Evolutionary conservation across 2,888 invertebrate species (phyloP).

Genomic region (Exocentrus adspersus): DNA sequence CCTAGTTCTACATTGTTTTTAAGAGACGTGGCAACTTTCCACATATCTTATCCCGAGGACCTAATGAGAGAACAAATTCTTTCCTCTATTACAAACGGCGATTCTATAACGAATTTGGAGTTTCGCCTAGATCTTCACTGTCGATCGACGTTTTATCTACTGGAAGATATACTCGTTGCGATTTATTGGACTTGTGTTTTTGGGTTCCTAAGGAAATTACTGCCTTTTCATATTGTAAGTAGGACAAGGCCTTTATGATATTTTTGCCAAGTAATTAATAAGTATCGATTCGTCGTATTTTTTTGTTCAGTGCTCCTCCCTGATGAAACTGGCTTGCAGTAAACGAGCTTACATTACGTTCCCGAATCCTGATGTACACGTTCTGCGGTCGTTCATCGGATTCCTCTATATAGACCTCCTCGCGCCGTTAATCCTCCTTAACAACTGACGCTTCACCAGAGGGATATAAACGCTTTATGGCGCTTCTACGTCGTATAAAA

Average conservation of each 20-base stretch:
- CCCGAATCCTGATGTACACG: not conserved
- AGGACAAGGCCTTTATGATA: too few species aligned
- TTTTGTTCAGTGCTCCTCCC: not conserved
- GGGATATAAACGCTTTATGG: not conserved
- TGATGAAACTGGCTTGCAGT: not conserved
- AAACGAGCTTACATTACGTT: not conserved
- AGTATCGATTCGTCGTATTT: too few species aligned
- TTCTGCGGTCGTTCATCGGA: not conserved
- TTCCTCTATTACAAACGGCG: not conserved
- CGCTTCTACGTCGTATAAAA: not conserved
- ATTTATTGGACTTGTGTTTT: not conserved
- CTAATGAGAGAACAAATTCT: not conserved
- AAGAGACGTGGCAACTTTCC: constrained; percentile 7
- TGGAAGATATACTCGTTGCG: not conserved
- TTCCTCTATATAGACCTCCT: not conserved
- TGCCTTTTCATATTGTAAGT: too few species aligned
- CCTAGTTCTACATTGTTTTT: constrained; percentile 1
- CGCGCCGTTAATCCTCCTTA: not conserved
- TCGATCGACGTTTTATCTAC: not conserved
- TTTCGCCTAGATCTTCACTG: not conserved
- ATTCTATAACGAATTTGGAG: not conserved
- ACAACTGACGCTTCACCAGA: not conserved
- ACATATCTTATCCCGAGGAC: constrained; percentile 6
- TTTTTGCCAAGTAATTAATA: too few species aligned
- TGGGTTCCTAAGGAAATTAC: not conserved